Evolutionary conservation across 1,140 invertebrate genomes (phyloP).

Genomic region (Rhagoletis zephyria): DNA sequence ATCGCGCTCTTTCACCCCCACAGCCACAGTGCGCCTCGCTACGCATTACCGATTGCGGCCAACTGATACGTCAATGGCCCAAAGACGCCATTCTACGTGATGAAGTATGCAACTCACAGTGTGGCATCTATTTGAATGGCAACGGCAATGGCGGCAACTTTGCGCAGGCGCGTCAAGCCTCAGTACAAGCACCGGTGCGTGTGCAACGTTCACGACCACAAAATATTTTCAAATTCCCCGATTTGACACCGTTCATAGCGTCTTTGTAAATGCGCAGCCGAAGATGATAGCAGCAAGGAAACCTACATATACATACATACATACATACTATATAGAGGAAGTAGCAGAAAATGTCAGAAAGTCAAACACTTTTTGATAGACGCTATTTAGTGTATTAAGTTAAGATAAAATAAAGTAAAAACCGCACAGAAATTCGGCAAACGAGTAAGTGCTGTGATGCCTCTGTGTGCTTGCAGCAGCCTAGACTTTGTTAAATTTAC

Average conservation of each 20-base stretch:
- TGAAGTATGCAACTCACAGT: conserved; percentile 92
- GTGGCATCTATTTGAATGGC: conserved; percentile 76
- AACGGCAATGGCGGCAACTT: conserved; percentile 64
- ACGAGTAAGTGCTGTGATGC: background rate
- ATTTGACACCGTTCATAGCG: conserved; percentile 78
- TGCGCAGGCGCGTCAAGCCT: conserved; percentile 63
- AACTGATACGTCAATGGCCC: conserved; percentile 85
- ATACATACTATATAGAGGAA: background rate
- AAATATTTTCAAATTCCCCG: conserved; percentile 76
- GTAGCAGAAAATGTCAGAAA: background rate
- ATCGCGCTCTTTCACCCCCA: conserved; percentile 60
- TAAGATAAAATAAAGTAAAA: background rate
- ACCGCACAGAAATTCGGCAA: background rate
- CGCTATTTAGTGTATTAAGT: conserved; percentile 28
- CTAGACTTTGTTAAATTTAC: conserved; percentile 17
- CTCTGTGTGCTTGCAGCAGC: background rate
- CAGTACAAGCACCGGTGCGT: conserved; percentile 63
- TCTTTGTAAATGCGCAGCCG: conserved; percentile 60
- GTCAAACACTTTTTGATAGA: background rate
- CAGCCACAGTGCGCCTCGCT: conserved; percentile 91
- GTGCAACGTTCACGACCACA: conserved; percentile 72
- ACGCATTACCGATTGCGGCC: conserved; percentile 88
- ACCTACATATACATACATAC: too few relatives aligned
- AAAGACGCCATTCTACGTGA: conserved; percentile 87
- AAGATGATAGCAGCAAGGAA: background rate